Evolutionary conservation across 2,888 invertebrate genomes (phyloP).

Genomic region (Macrophya alboannulata): DNA sequence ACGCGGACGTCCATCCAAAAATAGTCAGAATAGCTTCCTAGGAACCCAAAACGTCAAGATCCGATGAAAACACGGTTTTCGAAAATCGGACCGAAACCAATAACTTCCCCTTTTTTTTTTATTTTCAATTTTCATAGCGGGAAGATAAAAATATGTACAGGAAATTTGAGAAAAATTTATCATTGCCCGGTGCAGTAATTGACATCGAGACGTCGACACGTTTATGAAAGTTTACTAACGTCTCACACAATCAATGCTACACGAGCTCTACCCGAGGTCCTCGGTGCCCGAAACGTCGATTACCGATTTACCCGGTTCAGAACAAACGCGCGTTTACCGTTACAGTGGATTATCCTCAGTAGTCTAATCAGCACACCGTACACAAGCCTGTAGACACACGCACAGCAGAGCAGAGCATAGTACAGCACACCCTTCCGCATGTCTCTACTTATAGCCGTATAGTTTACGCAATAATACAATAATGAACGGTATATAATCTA

Average conservation of each 20-base stretch:
- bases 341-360: constrained; percentile 1
- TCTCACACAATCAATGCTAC: not conserved
- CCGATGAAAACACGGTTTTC: no score
- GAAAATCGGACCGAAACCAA: no score
- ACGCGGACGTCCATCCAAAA: no score
- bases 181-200: not conserved
- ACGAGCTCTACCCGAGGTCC: not conserved
- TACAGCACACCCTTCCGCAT: no score
- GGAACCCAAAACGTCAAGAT: no score
- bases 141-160: no score
- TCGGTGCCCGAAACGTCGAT: constrained; percentile 16
- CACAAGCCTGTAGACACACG: not conserved
- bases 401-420: no score
- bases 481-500: constrained; percentile 23
- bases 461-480: constrained; percentile 39
- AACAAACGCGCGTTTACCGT: constrained; percentile 29
- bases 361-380: not conserved
- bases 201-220: not conserved
- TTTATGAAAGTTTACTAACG: not conserved
- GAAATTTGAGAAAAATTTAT: no score
- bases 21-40: no score
- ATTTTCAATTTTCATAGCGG: no score
- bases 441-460: not conserved
- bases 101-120: no score
- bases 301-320: constrained; percentile 45